A percentile compares a stretch with the other conserved stretches of the same genome.
Conservation (phyloP, 2,888 invertebrate species). For the Drosophila basisetae region DNA sequence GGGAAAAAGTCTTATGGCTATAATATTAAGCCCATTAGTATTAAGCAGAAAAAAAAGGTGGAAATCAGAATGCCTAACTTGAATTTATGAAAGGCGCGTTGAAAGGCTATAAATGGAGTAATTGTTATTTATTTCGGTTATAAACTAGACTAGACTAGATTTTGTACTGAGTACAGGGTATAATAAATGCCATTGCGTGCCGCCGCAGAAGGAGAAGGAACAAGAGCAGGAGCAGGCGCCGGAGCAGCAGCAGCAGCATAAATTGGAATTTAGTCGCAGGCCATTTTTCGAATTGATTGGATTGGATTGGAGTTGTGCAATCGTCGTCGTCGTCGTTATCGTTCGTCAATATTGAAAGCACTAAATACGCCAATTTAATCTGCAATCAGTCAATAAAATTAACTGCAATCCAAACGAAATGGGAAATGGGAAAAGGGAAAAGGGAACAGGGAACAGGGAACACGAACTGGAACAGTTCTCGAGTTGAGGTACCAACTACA, state of each 20-base stretch:
- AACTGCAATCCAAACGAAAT: constrained; percentile 16
- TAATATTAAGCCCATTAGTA: neutral
- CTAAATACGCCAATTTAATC: constrained; percentile 63
- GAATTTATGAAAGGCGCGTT: neutral
- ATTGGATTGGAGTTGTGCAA: constrained; percentile 29
- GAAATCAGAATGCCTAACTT: neutral
- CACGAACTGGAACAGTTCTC: neutral
- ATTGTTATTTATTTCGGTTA: constrained; percentile 1
- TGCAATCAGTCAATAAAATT: constrained; percentile 43
- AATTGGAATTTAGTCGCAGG: constrained; percentile 4
- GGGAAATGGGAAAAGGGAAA: neutral
- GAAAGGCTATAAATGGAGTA: neutral
- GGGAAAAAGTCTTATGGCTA: neutral
- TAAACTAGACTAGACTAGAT: neutral
- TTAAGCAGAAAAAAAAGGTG: neutral
- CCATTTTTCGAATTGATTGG: constrained; percentile 1
- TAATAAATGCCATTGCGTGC: constrained; percentile 67
- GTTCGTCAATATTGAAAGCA: constrained; percentile 34
- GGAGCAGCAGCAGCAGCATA: neutral
- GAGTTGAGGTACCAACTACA: constrained; percentile 6
- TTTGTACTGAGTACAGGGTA: constrained; percentile 13
- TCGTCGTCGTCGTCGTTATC: neutral
- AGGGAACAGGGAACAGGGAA: neutral
- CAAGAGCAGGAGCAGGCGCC: neutral
- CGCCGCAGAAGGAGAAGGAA: constrained; percentile 24